phyloP scores from a whole-genome alignment of 2,797 vertebrate species.

The Hippoglossus hippoglossus region DNA sequence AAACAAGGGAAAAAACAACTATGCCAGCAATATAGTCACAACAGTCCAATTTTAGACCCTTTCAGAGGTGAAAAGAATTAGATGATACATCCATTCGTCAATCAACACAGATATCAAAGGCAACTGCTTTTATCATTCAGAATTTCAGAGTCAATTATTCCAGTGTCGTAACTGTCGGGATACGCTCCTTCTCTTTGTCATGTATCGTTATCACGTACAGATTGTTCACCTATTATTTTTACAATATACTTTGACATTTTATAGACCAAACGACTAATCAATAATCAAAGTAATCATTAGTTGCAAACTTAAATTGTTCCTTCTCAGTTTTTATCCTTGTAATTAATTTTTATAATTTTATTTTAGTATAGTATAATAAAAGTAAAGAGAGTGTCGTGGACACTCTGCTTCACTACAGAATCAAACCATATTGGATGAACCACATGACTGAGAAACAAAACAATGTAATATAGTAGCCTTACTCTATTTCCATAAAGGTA shows the following conservation, averaged over 20 bases:
- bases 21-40: conserved; percentile 12
- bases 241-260: no score
- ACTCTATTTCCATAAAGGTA: not conserved
- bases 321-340: not conserved
- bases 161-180: no score
- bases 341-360: not conserved
- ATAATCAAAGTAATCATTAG: no score
- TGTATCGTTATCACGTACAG: no score
- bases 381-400: not conserved
- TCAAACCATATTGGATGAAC: not conserved
- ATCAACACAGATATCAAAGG: not conserved
- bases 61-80: not conserved
- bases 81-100: no score
- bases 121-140: not conserved
- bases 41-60: not conserved
- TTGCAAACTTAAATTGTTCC: no score
- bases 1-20: conserved; percentile 6
- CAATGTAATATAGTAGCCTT: not conserved
- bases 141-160: not conserved
- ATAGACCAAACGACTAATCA: no score
- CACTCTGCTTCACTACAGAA: not conserved
- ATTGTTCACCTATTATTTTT: no score
- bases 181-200: no score
- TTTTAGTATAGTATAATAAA: not conserved
- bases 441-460: not conserved